Evolutionary conservation across 2,888 invertebrate species (phyloP).

Genomic region (Eupeodes luniger): DNA sequence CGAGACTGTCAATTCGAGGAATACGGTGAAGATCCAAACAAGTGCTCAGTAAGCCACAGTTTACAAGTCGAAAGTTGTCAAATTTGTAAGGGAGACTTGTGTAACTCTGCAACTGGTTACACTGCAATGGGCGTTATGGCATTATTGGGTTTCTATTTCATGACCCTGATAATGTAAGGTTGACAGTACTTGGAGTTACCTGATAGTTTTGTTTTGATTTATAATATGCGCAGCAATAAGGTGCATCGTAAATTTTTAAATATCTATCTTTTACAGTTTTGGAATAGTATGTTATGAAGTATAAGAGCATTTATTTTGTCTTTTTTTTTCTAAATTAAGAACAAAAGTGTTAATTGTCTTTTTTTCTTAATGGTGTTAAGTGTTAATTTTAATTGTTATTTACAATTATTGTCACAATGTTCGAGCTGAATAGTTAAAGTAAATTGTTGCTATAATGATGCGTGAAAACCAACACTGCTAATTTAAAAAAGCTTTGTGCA

Average conservation of each 20-base stretch:
- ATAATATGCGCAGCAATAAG: neutral
- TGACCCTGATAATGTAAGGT: constrained; percentile 79
- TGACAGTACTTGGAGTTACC: too few species aligned
- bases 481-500: too few species aligned
- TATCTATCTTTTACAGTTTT: neutral
- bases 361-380: too few species aligned
- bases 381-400: too few species aligned
- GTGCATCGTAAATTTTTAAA: constrained; percentile 9
- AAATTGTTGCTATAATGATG: too few species aligned
- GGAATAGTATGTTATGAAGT: neutral
- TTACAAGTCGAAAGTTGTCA: constrained; percentile 85
- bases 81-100: constrained; percentile 88
- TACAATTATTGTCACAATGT: too few species aligned
- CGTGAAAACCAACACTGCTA: too few species aligned
- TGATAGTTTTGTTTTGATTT: neutral
- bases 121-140: constrained; percentile 79
- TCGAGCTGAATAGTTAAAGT: too few species aligned
- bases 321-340: neutral
- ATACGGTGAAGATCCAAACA: constrained; percentile 80
- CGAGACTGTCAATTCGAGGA: constrained; percentile 82
- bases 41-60: constrained; percentile 81
- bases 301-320: constrained; percentile 10
- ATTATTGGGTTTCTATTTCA: constrained; percentile 78
- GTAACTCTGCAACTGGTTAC: constrained; percentile 85
- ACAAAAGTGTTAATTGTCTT: too few species aligned